Percentiles rank a stretch among this genome's conserved stretches.
phyloP scores from a whole-genome alignment of 2,113 vertebrate genomes.

The Phaetusa simplex region DNA sequence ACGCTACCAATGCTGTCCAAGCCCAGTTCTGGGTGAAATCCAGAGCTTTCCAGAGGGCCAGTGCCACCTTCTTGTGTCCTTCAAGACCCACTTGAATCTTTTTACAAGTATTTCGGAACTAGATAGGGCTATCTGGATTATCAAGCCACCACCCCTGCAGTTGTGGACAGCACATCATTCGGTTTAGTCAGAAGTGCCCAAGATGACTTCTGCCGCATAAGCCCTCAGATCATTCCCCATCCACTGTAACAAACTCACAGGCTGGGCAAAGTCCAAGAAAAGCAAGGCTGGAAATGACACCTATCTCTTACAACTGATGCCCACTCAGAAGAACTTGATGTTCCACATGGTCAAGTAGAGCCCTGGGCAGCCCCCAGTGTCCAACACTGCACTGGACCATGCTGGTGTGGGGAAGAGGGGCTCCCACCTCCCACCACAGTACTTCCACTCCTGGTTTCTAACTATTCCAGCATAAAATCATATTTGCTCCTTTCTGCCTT shows the following conservation, averaged over 20 bases:
- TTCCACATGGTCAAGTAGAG: not conserved
- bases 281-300: not conserved
- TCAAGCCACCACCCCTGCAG: not conserved
- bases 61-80: not conserved
- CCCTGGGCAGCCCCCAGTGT: not conserved
- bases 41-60: not conserved
- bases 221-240: not conserved
- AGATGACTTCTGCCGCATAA: not conserved
- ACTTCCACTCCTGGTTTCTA: not conserved
- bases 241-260: not conserved
- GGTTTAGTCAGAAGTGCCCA: not conserved
- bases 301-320: not conserved
- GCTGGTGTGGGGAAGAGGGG: not conserved
- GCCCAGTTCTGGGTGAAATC: not conserved
- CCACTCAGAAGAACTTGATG: not conserved
- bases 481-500: not conserved
- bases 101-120: not conserved
- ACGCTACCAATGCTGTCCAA: not conserved
- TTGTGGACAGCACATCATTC: fast-evolving
- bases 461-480: not conserved
- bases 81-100: not conserved
- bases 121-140: not conserved
- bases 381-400: not conserved
- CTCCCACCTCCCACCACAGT: not conserved
- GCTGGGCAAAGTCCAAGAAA: not conserved